Evolutionary conservation across 23 tunicate species (phyloP), one percentile per base, ranked within the genome.

Genomic region (Clavelina lepadiformis): DNA sequence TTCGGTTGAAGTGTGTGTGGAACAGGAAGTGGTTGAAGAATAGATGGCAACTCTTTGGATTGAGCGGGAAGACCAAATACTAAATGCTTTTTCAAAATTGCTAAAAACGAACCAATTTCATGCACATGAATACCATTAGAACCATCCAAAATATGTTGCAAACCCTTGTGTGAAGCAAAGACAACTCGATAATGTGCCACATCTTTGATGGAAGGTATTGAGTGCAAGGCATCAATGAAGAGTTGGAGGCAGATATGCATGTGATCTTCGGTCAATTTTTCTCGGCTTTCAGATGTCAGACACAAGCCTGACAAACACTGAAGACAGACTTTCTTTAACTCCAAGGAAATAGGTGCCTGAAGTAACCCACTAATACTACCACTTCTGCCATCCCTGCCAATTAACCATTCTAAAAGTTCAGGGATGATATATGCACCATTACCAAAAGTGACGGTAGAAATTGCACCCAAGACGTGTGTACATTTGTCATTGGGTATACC

Each of bases 381-480:
- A 55, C 35, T 38, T 28, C 58, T 54, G 21, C 56, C 38, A 59
- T 72, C 56, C 23, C n/a, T 58, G 1, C 77, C 65, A 28, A 74
- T 35, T 33, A 80, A 23, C 86, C 86, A 80, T 1, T 80, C 51
- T 29, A 80, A 28, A 46, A 72, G 31, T 21, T 88, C 87, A 4
- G 77, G 61, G 28, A 68, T 45, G n/a, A 88, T 79, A 44, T 79
- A 74, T 8, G 96, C 70, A 36, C 96, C 96, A 68, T 88, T 88
- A 28, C 77, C 79, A 73, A 67, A 88, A 33, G 71, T 61, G 0
- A 73, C 87, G 19, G 96, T 87, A 35, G 96, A 50, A 33, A 86
- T 54, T 34, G 95, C 95, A 54, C 53, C 66, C 23, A 76, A 52
- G 22, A 83, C 28, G 11, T 66, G 34, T 13, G 20, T 46, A 33